Evolutionary conservation across 1,140 invertebrate genomes (phyloP).

Genomic region (Caenorhabditis briggsae): DNA sequence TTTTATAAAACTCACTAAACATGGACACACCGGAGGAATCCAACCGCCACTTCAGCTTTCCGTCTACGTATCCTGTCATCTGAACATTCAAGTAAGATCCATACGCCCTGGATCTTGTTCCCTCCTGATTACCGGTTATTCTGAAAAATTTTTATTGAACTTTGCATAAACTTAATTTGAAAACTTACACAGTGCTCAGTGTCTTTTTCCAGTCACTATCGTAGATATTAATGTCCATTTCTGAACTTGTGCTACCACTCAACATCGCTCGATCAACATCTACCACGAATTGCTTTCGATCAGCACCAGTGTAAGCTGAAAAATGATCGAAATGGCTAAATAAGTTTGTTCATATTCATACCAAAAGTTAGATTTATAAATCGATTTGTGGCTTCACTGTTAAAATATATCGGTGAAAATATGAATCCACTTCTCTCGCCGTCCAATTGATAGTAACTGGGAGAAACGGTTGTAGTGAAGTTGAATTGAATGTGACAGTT

Average conservation of each 20-base stretch:
- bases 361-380: constrained; percentile 23
- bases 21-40: neutral
- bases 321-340: neutral
- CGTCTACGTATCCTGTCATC: neutral
- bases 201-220: constrained; percentile 24
- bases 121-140: constrained; percentile 28
- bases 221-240: constrained; percentile 16
- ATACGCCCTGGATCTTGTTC: neutral
- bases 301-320: constrained; percentile 7
- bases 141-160: neutral
- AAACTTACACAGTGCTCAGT: constrained; percentile 32
- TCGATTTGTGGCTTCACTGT: neutral
- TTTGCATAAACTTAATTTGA: neutral
- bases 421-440: constrained; percentile 31
- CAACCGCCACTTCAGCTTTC: neutral
- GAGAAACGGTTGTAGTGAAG: neutral
- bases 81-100: constrained; percentile 27
- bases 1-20: neutral
- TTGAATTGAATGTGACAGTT: constrained; percentile 23
- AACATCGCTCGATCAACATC: constrained; percentile 18
- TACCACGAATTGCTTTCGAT: neutral
- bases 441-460: constrained; percentile 1
- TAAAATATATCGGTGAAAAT: constrained; percentile 10
- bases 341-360: neutral
- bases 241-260: neutral